phyloP scores from a whole-genome alignment of 2,113 vertebrate species.

The Ptyas mucosa region DNA sequence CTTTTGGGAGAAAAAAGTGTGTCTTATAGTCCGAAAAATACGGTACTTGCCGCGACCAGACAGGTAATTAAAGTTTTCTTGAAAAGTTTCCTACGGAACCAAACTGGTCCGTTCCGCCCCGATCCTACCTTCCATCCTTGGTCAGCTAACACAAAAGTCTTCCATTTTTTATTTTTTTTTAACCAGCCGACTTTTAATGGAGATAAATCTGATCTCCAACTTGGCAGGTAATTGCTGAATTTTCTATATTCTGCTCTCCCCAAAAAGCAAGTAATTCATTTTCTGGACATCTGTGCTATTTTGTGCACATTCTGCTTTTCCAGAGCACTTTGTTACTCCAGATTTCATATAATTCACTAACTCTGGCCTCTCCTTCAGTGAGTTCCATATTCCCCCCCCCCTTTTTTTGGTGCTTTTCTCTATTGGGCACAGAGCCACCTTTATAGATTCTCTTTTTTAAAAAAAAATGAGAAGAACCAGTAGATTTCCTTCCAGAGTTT shows the following conservation, averaged over 20 bases:
- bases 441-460: background rate
- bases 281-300: background rate
- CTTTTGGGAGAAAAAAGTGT: no score
- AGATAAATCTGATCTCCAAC: background rate
- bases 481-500: constrained; percentile 7
- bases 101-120: background rate
- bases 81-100: background rate
- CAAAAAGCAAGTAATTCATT: background rate
- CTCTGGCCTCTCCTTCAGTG: no score
- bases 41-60: background rate
- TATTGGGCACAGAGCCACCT: background rate
- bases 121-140: background rate
- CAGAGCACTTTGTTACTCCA: background rate
- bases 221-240: background rate
- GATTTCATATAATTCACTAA: background rate
- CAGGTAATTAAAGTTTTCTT: background rate
- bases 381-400: no score
- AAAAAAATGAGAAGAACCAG: constrained; percentile 10
- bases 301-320: background rate
- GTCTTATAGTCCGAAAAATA: no score
- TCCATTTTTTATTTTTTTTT: background rate
- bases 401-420: background rate
- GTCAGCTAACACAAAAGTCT: background rate
- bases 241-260: background rate
- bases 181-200: background rate